Evolutionary conservation across 2,797 vertebrate genomes (phyloP).

Genomic region (Esox masquinongy): DNA sequence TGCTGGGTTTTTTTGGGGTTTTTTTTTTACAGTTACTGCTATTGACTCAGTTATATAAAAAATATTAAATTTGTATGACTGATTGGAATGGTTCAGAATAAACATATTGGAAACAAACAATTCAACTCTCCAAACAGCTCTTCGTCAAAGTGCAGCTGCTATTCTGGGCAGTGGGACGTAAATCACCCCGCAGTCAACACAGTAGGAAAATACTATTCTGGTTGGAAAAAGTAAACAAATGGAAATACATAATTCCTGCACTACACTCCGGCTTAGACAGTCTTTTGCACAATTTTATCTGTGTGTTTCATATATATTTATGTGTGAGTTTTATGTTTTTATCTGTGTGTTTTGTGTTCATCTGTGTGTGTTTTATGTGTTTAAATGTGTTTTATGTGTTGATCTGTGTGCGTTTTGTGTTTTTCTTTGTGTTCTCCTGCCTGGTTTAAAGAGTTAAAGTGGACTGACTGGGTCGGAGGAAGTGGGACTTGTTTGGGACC

Average conservation of each 20-base stretch:
- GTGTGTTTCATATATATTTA: too few species aligned
- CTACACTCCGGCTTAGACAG: not conserved
- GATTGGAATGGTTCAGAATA: too few species aligned
- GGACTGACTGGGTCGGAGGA: slow-evolving; percentile 21
- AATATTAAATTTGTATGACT: too few species aligned
- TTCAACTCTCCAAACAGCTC: not conserved
- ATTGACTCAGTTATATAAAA: too few species aligned
- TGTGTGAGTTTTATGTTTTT: too few species aligned
- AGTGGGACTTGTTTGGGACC: not conserved
- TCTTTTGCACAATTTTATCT: too few species aligned
- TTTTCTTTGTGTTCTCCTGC: slow-evolving; percentile 6
- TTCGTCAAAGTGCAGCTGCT: not conserved
- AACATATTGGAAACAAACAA: not conserved
- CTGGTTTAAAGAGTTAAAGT: slow-evolving; percentile 54
- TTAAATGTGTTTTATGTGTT: too few species aligned
- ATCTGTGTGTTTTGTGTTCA: too few species aligned
- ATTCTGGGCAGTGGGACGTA: not conserved
- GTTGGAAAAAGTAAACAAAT: slow-evolving; percentile 8
- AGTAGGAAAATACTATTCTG: not conserved
- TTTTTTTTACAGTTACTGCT: too few species aligned
- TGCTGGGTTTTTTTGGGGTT: too few species aligned
- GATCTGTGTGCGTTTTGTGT: too few species aligned
- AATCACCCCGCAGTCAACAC: not conserved
- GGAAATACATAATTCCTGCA: slow-evolving; percentile 9
- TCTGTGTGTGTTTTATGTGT: too few species aligned